These are phyloP conservation scores for Corythornis leucogaster DNA, from an alignment of 2,797 vertebrate genomes.

Conservation along the genomic window DNA sequence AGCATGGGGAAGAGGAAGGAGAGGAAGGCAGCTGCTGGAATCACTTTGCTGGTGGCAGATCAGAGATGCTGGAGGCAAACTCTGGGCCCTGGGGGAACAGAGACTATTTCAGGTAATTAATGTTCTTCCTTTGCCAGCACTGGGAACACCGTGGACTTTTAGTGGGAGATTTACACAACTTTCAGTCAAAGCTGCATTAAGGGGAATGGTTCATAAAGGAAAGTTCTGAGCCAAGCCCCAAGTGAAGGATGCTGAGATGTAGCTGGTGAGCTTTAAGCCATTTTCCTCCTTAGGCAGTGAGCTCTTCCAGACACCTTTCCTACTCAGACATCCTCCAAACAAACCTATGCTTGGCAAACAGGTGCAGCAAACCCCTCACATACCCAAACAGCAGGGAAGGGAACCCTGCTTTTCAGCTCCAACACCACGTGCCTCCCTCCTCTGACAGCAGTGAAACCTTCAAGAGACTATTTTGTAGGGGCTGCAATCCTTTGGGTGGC, in stretches of 20 bases:
- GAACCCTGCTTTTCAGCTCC: not conserved
- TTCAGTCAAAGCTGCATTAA: not conserved
- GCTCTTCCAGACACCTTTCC: not conserved
- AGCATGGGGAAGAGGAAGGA: not conserved
- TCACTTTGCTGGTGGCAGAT: not conserved
- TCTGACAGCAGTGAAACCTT: not conserved
- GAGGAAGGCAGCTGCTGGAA: not conserved
- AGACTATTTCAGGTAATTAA: conserved; percentile 67
- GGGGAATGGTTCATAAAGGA: not conserved
- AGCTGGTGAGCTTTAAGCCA: not conserved
- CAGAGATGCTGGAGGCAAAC: conserved; percentile 51
- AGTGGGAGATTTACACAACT: conserved; percentile 22
- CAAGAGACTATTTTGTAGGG: fast-evolving
- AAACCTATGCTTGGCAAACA: not conserved
- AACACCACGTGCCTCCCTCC: not conserved
- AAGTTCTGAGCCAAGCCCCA: not conserved
- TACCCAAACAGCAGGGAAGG: not conserved
- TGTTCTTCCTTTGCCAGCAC: conserved; percentile 38
- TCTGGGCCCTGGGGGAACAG: conserved; percentile 52
- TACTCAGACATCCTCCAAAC: not conserved
- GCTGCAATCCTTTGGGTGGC: not conserved
- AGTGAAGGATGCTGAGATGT: not conserved
- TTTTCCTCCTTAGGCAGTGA: not conserved
- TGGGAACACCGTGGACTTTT: conserved; percentile 31
- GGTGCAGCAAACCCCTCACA: not conserved